Evolutionary conservation across 2,113 vertebrate genomes (phyloP).

Genomic region (Aphyosemion australe): DNA sequence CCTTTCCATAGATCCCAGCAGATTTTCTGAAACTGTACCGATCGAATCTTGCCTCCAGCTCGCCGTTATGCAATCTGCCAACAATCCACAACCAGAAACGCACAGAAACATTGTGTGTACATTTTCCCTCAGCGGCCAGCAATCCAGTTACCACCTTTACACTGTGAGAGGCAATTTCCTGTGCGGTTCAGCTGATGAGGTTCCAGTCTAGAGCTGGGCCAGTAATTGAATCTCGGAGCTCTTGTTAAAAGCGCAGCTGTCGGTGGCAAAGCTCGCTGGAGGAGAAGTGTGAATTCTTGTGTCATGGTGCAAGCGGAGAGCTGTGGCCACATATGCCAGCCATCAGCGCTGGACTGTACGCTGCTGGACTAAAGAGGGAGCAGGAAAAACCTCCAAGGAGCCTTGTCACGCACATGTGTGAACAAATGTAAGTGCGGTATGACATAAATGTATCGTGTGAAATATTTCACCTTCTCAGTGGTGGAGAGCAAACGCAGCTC

Average conservation of each 20-base stretch:
- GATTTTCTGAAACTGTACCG: slow-evolving; percentile 9
- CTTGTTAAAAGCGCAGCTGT: slow-evolving; percentile 79
- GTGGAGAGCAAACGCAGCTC: background rate
- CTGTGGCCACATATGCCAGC: slow-evolving; percentile 68
- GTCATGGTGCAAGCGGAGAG: slow-evolving; percentile 77
- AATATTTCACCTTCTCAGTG: slow-evolving; percentile 9
- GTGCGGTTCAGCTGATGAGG: slow-evolving; percentile 62
- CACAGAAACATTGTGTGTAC: slow-evolving; percentile 44
- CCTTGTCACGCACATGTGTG: slow-evolving; percentile 52
- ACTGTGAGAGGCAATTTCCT: slow-evolving; percentile 65
- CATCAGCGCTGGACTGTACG: slow-evolving; percentile 70
- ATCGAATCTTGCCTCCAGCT: slow-evolving; percentile 15
- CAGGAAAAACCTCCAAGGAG: slow-evolving; percentile 31
- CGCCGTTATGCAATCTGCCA: slow-evolving; percentile 43
- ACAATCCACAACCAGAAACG: slow-evolving; percentile 38
- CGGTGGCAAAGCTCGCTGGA: slow-evolving; percentile 66
- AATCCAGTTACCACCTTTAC: slow-evolving; percentile 65
- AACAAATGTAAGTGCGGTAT: slow-evolving; percentile 21
- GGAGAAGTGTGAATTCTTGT: slow-evolving; percentile 82
- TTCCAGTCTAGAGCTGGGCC: slow-evolving; percentile 55
- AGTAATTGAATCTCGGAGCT: slow-evolving; percentile 81
- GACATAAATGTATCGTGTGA: slow-evolving; percentile 22
- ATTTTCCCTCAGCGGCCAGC: slow-evolving; percentile 38
- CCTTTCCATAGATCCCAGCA: background rate
- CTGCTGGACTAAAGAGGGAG: slow-evolving; percentile 15